Conservation (phyloP, 2,113 vertebrate genomes). For the Phylloscopus trochilus region DNA sequence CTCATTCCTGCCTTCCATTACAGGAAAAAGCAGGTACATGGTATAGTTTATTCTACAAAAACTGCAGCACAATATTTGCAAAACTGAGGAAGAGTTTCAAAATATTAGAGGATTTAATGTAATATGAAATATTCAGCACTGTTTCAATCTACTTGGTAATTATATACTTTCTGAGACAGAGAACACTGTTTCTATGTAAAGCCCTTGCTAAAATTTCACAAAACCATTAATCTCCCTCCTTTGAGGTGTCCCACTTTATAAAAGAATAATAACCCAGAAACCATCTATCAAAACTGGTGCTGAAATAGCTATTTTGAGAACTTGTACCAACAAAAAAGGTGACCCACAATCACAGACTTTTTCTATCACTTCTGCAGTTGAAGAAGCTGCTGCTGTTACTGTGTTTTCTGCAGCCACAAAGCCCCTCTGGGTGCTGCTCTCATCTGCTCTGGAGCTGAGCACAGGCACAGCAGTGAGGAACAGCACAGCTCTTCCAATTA, state of each 20-base stretch:
- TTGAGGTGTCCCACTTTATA: constrained; percentile 1
- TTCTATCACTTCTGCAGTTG: background rate
- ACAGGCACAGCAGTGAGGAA: background rate
- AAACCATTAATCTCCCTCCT: background rate
- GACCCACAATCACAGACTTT: background rate
- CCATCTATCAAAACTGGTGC: background rate
- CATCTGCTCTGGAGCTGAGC: background rate
- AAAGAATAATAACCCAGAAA: background rate
- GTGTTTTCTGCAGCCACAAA: background rate
- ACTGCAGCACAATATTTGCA: background rate
- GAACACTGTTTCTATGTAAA: background rate
- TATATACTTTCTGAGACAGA: background rate
- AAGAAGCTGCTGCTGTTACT: background rate
- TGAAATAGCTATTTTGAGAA: constrained; percentile 17
- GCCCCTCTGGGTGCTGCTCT: background rate
- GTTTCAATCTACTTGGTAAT: background rate
- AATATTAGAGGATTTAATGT: background rate
- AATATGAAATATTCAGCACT: background rate
- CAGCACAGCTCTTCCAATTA: background rate
- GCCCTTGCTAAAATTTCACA: background rate
- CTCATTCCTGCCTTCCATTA: background rate
- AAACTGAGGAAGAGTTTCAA: background rate
- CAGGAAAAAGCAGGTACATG: background rate
- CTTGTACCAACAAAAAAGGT: background rate
- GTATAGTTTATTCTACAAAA: background rate